Conservation (phyloP, 2,113 vertebrate genomes). For the Pollachius pollachius region DNA sequence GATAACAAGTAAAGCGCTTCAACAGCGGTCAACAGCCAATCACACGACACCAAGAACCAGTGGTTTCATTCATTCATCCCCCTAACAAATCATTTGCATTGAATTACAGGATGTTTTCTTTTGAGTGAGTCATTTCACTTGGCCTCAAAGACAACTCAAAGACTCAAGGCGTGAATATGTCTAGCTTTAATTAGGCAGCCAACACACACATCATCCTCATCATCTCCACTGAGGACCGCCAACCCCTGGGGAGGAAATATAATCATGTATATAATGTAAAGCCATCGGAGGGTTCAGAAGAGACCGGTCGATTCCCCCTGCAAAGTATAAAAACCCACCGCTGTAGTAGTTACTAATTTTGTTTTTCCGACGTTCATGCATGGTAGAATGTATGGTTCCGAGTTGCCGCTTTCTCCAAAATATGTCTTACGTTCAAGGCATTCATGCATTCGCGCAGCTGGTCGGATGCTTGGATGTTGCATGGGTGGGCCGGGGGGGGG, state of each 20-base stretch:
- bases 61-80: constrained; percentile 21
- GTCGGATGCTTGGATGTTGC: constrained; percentile 54
- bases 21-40: constrained; percentile 38
- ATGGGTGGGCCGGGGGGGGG: constrained; percentile 63
- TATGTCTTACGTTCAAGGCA: constrained; percentile 81
- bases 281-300: not conserved
- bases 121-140: constrained; percentile 47
- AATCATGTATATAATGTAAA: constrained; percentile 24
- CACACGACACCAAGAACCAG: constrained; percentile 33
- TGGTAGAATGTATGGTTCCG: constrained; percentile 65
- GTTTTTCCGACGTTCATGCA: constrained; percentile 78
- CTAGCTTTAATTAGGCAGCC: constrained; percentile 38
- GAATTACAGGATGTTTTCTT: constrained; percentile 29
- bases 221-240: constrained; percentile 69
- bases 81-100: constrained; percentile 13
- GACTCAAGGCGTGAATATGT: constrained; percentile 22
- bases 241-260: constrained; percentile 60
- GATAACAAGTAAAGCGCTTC: constrained; percentile 38
- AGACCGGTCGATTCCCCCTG: not conserved
- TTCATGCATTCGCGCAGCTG: constrained; percentile 92
- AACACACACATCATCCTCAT: constrained; percentile 42
- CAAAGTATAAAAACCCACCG: too few relatives aligned
- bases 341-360: constrained; percentile 6
- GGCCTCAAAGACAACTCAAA: constrained; percentile 18
- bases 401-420: constrained; percentile 46